Evolutionary conservation across 2,797 vertebrate genomes (phyloP), one percentile per base, ranked within the genome.

Genomic region (Platalea minor): DNA sequence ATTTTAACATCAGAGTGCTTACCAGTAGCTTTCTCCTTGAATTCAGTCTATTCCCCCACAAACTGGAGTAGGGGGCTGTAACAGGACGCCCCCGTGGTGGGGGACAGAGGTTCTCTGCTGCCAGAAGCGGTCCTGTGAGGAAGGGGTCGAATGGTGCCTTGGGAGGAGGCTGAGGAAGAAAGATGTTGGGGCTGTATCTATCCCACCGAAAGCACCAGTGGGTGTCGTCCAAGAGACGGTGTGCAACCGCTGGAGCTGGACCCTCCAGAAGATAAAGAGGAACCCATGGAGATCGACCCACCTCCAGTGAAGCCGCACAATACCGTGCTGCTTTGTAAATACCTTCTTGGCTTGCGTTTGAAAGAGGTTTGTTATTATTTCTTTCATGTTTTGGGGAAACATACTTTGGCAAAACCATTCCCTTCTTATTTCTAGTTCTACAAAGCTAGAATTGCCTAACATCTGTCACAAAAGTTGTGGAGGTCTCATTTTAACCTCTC

Each of bases 61-160:
- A 17, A 39, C 19, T 23, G 24, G 43, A 67, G 29, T 1, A 56
- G 20, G 17, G 16, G 9, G 7, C 56, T 51, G 29, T 17, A 56
- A 31, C 13, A 48, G n/a, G 24, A 25, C 0, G 2, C 4, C 3
- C 11, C 39, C 23, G 54, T 3, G 24, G 35, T 53, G 63, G 65
- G 37, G 50, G 6, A 41, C 13, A 41, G 41, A 41, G 41, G n/a
- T 2, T 39, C 51, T 64, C 37, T 37, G 48, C 35, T 51, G 18
- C 59, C 45, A 60, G 8, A 43, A 39, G 19, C 8, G 20, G 17
- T 54, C 28, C 54, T 57, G n/a, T 0, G 0, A 14, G 5, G 5
- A 48, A 80, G 3, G 10, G 28, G 11, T 7, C 7, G 4, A 41
- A 16, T 2, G 24, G 25, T 46, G 18, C 13, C 21, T 35, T 48